Evolutionary conservation across 92 coral and sea anemone species (phyloP), one percentile per base, ranked within the genome.

Genomic region (Palythoa grandiflora): DNA sequence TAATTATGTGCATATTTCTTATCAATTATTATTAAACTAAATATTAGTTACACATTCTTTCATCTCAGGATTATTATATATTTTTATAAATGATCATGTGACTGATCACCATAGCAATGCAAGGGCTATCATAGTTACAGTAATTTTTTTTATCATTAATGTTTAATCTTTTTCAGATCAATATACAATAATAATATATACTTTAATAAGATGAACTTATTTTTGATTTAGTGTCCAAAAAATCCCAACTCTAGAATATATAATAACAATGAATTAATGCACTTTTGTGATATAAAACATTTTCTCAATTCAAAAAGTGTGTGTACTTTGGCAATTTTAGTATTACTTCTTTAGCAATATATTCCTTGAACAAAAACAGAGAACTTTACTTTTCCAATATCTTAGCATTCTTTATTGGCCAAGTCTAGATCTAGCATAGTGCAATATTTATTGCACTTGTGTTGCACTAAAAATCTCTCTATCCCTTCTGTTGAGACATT

Each of bases 401-500:
- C 60, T 54, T 54, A 54, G 60, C 60, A 54, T 54, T 12, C 60
- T 54, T 54, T 54, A 54, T 54, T 12, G 60, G 11, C 60, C 16
- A 54, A 54, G 60, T 54, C 60, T 65, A 65, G 71, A 16, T 20
- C 71, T 20, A 65, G 20, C 71, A 9, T 9, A 16, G 20, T 20
- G 35, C 37, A 65, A 20, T 65, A 65, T 65, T 65, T 78, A 44
- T 78, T 78, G 61, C 61, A 78, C 19, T 51, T 44, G 59, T 78
- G 83, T 52, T 15, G 19, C 37, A 12, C 54, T 37, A 78, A 44
- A 78, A 79, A 54, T 50, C 51, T 53, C 15, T 79, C 85, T 20
- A 79, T 79, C 13, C 85, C 71, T 53, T 40, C 39, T 28, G 68
- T 11, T 53, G 85, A 79, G 15, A 50, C 71, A 53, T 79, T 79